Conservation (phyloP, 2,888 invertebrate genomes). For the Agrochola macilenta region DNA sequence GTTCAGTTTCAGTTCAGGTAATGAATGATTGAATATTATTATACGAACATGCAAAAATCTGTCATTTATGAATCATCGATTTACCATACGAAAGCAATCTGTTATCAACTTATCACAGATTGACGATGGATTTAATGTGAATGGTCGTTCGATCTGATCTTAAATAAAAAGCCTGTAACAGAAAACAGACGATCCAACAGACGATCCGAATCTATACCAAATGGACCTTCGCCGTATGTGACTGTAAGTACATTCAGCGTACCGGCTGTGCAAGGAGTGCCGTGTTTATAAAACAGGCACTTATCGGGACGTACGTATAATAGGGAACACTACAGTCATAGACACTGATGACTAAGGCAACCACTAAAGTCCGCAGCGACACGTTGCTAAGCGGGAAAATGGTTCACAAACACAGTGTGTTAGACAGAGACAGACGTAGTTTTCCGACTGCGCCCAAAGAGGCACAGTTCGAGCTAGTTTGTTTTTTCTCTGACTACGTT, state of each 20-base stretch:
- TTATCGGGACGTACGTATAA: constrained; percentile 69
- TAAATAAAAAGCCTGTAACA: not conserved
- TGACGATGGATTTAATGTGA: not conserved
- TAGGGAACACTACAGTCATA: constrained; percentile 66
- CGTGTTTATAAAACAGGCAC: constrained; percentile 75
- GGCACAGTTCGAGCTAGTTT: constrained; percentile 73
- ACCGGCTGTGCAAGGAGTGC: constrained; percentile 56
- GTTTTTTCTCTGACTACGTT: constrained; percentile 76
- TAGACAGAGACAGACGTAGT: constrained; percentile 76
- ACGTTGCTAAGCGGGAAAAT: constrained; percentile 73
- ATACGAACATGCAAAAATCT: not conserved
- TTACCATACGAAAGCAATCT: not conserved
- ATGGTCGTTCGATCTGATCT: not conserved
- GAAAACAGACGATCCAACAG: not conserved
- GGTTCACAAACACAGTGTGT: constrained; percentile 68
- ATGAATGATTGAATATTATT: constrained; percentile 8
- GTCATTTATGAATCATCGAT: not conserved
- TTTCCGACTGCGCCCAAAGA: constrained; percentile 81
- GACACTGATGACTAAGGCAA: constrained; percentile 72
- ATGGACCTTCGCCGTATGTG: constrained; percentile 5
- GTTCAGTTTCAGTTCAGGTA: not conserved
- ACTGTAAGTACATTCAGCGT: constrained; percentile 31
- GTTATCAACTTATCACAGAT: not conserved
- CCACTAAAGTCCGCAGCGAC: constrained; percentile 64
- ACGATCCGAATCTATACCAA: not conserved